Base-by-base conservation (phyloP, 2,888 invertebrate species). In the Griposia aprilina region DNA sequence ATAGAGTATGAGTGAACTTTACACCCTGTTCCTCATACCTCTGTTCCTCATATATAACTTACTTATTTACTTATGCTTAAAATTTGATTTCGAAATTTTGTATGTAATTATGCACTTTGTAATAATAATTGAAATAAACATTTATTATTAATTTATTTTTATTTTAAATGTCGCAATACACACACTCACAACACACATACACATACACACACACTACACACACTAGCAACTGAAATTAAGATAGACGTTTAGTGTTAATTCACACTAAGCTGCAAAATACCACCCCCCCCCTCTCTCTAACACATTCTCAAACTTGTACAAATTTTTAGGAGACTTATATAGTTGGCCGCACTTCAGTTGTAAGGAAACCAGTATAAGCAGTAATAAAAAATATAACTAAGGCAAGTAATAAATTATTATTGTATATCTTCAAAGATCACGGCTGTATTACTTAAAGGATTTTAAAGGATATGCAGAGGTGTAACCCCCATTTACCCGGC, bases 231-330 rank as follows among this genome's bases (percentile, higher is more conserved):
- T 69, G 52, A n/a, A 69, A 60, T 79, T 30, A 78, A 30, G n/a
- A 36, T 52, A 17, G n/a, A 50, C 20, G 15, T 59, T 62, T 30
- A 72, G 63, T 63, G 36, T 1, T 20, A 72, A 80, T 80, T 79
- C 1, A 30, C 73, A 41, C 15, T 59, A 1, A n/a, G 1, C 30
- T 36, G 71, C 45, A 15, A 78, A 68, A 69, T 60, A 23, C 5
- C 13, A n/a, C 23, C 60, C 5, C 13, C 23, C 23, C 60, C 45
- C n/a, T 30, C 50, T 65, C 50, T 8, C 41, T 59, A 26, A 77
- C 30, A 63, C 45, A 77, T 76, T 26, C 26, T 41, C 8, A 20
- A 0, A 23, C 13, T 3, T 45, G 15, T 26, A 77, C 23, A 2
- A 15, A 8, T 48, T 55, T 71, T 55, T 36, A 36, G 11, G 26